Percentiles rank a stretch among this genome's conserved stretches.
phyloP scores from a whole-genome alignment of 1,140 invertebrate species.

The Belonocnema kinseyi region DNA sequence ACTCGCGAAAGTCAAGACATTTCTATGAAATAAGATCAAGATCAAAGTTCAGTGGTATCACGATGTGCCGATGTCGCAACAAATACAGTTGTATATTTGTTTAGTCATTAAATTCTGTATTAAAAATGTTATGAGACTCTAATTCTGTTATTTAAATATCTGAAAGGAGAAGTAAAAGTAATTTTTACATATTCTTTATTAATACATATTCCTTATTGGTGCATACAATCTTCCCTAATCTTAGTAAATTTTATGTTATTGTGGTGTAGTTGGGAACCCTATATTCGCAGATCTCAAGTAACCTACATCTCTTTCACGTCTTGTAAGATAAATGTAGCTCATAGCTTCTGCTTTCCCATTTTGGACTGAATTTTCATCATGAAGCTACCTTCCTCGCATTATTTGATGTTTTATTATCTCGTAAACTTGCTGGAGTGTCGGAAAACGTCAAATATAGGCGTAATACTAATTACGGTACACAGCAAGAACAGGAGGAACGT shows the following conservation, averaged over 20 bases:
- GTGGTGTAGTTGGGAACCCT: too few relatives aligned
- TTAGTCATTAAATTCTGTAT: too few relatives aligned
- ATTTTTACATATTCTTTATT: too few relatives aligned
- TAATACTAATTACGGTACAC: slow-evolving; percentile 48
- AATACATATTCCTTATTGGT: too few relatives aligned
- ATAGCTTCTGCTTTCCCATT: slow-evolving; percentile 41
- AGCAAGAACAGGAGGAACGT: neutral
- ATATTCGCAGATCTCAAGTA: neutral
- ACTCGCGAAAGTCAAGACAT: too few relatives aligned
- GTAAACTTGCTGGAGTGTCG: slow-evolving; percentile 37
- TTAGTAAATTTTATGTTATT: neutral
- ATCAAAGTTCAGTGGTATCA: too few relatives aligned
- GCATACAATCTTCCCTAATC: neutral
- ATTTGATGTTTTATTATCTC: slow-evolving; percentile 52
- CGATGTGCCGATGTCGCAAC: too few relatives aligned
- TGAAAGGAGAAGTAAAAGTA: too few relatives aligned
- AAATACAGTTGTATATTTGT: too few relatives aligned
- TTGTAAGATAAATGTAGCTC: slow-evolving; percentile 38
- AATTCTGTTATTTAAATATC: too few relatives aligned
- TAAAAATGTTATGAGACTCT: too few relatives aligned
- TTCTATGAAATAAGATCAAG: too few relatives aligned
- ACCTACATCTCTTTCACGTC: neutral
- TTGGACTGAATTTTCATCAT: slow-evolving; percentile 55
- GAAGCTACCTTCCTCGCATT: slow-evolving; percentile 41
- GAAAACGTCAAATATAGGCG: slow-evolving; percentile 51